These are phyloP conservation scores for Trichomycterus rosablanca DNA, from an alignment of 2,113 vertebrate genomes.

Conservation along the genomic window DNA sequence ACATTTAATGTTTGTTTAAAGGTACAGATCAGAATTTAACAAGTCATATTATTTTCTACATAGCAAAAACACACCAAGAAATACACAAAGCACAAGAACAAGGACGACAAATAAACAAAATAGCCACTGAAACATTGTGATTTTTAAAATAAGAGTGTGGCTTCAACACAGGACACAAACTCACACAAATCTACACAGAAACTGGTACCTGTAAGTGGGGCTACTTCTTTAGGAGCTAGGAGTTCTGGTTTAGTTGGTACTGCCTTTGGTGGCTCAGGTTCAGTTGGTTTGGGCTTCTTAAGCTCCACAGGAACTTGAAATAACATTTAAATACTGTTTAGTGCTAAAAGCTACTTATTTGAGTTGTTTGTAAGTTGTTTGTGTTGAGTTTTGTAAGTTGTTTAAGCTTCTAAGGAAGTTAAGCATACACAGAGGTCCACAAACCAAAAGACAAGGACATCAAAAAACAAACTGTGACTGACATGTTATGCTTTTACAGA, in stretches of 20 bases:
- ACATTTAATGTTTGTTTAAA: conserved; percentile 35
- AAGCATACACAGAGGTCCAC: no score
- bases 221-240: neutral
- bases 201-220: conserved; percentile 10
- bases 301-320: conserved; percentile 73
- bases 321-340: no score
- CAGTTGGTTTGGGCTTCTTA: conserved; percentile 65
- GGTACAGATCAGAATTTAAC: no score
- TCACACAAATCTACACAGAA: neutral
- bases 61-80: no score
- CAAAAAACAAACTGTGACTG: no score
- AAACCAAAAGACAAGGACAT: no score
- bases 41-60: no score
- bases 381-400: no score
- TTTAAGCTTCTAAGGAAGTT: no score
- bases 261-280: conserved; percentile 50
- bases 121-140: conserved; percentile 8
- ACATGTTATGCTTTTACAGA: no score
- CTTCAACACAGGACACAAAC: neutral
- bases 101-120: neutral
- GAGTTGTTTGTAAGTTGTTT: conserved; percentile 5
- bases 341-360: no score
- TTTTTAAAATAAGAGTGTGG: conserved; percentile 17
- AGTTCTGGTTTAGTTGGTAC: conserved; percentile 5
- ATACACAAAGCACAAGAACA: neutral